Conservation (phyloP, 2,797 vertebrate genomes). For the Anas capensis region DNA sequence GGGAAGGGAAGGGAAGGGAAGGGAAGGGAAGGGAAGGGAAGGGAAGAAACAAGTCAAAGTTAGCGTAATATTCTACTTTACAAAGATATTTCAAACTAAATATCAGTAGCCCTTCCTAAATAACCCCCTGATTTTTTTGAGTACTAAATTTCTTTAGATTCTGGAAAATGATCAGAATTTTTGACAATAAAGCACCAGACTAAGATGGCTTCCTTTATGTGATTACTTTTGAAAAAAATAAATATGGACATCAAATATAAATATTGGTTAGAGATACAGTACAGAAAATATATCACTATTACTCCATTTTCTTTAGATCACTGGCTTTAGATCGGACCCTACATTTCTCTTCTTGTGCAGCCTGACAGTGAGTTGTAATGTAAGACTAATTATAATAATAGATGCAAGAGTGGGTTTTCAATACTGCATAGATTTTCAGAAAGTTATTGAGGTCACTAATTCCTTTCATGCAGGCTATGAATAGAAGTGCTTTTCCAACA, state of each 20-base stretch:
- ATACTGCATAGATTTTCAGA: constrained; percentile 37
- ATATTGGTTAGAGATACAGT: neutral
- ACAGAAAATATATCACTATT: fast-evolving
- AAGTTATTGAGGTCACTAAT: constrained; percentile 42
- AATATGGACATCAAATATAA: neutral
- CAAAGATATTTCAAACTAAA: neutral
- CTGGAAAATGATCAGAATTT: neutral
- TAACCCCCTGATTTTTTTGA: neutral
- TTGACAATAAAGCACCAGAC: neutral
- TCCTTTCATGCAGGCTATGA: constrained; percentile 48
- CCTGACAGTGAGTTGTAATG: neutral
- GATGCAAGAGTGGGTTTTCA: constrained; percentile 29
- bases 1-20: too few relatives aligned
- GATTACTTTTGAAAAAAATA: neutral
- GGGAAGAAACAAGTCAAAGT: neutral
- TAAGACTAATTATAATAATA: constrained; percentile 27
- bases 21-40: too few relatives aligned
- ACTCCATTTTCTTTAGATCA: neutral
- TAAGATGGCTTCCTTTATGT: neutral
- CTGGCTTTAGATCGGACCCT: neutral
- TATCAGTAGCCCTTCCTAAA: neutral
- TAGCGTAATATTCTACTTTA: neutral
- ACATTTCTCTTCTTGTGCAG: neutral
- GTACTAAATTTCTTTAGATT: neutral
- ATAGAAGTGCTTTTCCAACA: constrained; percentile 43